These are phyloP conservation scores for Zalophus californianus DNA, from an alignment of 2,797 vertebrate genomes.

Conservation along the genomic window DNA sequence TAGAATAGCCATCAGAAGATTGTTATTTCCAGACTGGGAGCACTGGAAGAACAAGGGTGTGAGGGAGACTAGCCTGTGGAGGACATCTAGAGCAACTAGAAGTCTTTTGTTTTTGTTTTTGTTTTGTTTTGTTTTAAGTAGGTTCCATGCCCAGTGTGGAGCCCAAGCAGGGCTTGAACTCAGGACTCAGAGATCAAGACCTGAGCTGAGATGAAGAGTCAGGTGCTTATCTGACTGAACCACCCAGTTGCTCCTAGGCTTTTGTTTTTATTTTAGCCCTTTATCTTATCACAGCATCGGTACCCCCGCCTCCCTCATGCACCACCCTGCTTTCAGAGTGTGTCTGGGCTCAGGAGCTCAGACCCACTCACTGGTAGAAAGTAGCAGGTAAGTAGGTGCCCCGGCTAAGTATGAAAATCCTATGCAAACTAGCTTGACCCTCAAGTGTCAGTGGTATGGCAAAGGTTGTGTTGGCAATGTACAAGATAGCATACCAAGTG, in stretches of 20 bases:
- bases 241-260: background rate
- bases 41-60: background rate
- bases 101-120: background rate
- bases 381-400: background rate
- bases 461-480: background rate
- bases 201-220: background rate
- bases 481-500: background rate
- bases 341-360: background rate
- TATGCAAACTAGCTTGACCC: background rate
- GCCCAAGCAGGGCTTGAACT: background rate
- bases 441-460: background rate
- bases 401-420: background rate
- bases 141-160: background rate
- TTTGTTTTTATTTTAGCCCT: background rate
- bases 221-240: background rate
- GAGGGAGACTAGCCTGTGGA: background rate
- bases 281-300: background rate
- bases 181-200: background rate
- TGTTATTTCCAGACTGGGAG: background rate
- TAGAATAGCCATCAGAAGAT: background rate
- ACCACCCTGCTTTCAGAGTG: background rate
- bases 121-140: background rate
- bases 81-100: background rate
- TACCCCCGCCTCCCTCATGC: background rate
- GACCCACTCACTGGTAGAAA: background rate